These are phyloP conservation scores for Boloria euphrosyne DNA, from an alignment of 2,888 invertebrate genomes.

Conservation along the genomic window DNA sequence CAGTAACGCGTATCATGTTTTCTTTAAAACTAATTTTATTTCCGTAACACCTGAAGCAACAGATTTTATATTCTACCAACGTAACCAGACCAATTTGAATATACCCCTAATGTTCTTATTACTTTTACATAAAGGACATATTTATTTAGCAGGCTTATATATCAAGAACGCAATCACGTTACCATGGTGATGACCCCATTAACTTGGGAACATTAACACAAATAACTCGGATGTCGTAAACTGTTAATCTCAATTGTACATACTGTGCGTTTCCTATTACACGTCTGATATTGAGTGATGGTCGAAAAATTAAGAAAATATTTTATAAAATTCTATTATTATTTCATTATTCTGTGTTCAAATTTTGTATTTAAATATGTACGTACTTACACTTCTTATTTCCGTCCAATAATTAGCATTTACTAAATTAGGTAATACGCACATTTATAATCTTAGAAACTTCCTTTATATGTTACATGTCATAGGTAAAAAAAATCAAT, in stretches of 20 bases:
- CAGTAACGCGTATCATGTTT: background rate
- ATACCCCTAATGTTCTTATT: conserved; percentile 6
- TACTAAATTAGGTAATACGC: too few species aligned
- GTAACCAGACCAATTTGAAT: conserved; percentile 1
- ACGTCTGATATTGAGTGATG: background rate
- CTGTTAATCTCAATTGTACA: conserved; percentile 31
- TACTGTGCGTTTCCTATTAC: conserved; percentile 19
- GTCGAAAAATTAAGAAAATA: too few species aligned
- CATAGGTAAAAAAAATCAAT: too few species aligned
- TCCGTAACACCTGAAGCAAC: conserved; percentile 3
- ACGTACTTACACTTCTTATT: too few species aligned
- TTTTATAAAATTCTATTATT: too few species aligned
- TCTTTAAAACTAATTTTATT: conserved; percentile 8
- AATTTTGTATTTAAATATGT: too few species aligned
- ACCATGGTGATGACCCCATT: conserved; percentile 54
- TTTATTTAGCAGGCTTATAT: conserved; percentile 6
- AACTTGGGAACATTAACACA: conserved; percentile 58
- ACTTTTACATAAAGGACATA: background rate
- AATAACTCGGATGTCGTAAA: conserved; percentile 34
- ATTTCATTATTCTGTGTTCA: too few species aligned
- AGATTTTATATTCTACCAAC: background rate
- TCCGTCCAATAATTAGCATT: too few species aligned
- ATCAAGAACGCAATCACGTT: conserved; percentile 42
- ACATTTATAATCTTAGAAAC: too few species aligned
- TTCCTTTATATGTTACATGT: too few species aligned